These are phyloP conservation scores for Azorinus chamasolen DNA, from an alignment of 2,888 invertebrate species.

Conservation along the genomic window DNA sequence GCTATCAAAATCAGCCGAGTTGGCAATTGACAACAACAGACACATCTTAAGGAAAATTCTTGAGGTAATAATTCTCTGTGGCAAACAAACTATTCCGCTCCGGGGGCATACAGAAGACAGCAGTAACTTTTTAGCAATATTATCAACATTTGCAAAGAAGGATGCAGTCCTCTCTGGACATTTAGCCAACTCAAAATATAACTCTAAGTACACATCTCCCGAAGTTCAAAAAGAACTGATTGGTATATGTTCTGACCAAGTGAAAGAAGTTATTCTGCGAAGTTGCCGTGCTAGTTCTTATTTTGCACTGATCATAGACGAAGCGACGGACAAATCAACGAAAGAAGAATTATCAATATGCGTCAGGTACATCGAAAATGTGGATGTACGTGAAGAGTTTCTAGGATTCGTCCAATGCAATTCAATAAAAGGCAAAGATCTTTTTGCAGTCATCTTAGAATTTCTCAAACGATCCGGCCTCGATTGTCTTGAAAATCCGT, in stretches of 20 bases:
- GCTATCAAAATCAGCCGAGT: background rate
- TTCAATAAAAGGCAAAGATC: background rate
- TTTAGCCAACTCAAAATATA: background rate
- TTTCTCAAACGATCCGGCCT: too few species aligned
- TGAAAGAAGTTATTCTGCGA: background rate
- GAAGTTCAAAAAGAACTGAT: conserved; percentile 10
- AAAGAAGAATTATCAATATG: background rate
- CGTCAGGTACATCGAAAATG: conserved; percentile 2
- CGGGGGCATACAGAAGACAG: conserved; percentile 16
- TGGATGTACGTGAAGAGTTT: conserved; percentile 8
- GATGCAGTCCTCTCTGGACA: background rate
- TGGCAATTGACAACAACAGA: background rate
- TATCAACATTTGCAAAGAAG: conserved; percentile 1
- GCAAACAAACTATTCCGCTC: conserved; percentile 10
- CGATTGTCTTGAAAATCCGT: conserved; percentile 5
- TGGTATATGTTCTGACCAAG: background rate
- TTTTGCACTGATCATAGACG: conserved; percentile 13
- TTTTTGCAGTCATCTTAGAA: conserved; percentile 1
- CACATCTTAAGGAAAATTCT: conserved; percentile 1
- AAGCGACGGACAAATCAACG: conserved; percentile 1
- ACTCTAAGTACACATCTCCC: conserved; percentile 5
- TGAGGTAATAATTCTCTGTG: conserved; percentile 11
- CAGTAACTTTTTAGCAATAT: conserved; percentile 11
- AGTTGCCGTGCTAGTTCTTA: background rate
- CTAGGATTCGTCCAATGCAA: conserved; percentile 8